Base-by-base conservation (phyloP, 1,140 invertebrate genomes). In the Berghia stephanieae region DNA sequence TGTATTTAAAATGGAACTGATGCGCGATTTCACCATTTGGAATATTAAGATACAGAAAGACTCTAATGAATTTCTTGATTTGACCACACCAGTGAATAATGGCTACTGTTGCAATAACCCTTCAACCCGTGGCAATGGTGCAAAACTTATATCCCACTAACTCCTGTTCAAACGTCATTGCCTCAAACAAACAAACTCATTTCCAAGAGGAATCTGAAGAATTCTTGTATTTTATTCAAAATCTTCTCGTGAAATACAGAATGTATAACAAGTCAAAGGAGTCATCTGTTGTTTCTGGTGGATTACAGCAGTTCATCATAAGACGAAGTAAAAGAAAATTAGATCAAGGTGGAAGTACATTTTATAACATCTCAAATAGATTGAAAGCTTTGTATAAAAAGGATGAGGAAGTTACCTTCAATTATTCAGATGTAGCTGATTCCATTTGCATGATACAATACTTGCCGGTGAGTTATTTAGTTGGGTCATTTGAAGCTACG, bases 261-360 rank as follows among this genome's bases (percentile, higher is more conserved):
- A 86, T 82, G 78, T 82, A 82, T 49, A 82, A 77, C 34, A 82
- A 80, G 34, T 27, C 73, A 38, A 55, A 31, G 0, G 72, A 77
- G 2, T 46, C 69, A 0, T 75, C 73, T 43, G 84, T 81, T 36
- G 79, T 81, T 31, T 84, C 86, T 1, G 86, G 85, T 13, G 86
- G 85, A 49, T 66, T 87, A 18, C 86, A 87, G 55, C 86, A 87
- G 38, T 84, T 81, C 68, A 72, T 87, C 0, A 83, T 79, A 42
- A 80, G 78, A 77, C 83, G 84, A 76, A 73, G 83, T 72, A 78
- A 79, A 16, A 34, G 78, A 21, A 81, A 75, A 68, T 67, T 21
- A 24, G 43, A 68, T 10, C 21, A 55, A 31, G 34, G 43, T 31
- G 38, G 21, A 3, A 40, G 36, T 43, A 57, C 67, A 1, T 43